Evolutionary conservation across 2,888 invertebrate genomes (phyloP).

Genomic region (Sabellastarte sp.): DNA sequence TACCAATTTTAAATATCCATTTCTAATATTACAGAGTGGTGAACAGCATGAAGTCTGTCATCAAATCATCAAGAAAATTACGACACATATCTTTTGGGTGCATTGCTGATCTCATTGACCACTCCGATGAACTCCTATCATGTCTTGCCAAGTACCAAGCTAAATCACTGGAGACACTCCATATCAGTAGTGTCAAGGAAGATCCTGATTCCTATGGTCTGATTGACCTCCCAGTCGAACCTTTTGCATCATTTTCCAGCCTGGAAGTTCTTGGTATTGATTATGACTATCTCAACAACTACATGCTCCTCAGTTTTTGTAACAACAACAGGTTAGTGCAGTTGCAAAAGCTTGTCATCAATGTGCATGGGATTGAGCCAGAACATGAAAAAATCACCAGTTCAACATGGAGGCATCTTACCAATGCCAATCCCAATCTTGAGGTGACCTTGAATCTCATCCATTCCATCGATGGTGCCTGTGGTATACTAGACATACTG

Average conservation of each 20-base stretch:
- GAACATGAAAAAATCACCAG: constrained; percentile 69
- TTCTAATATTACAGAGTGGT: no score
- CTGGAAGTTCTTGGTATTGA: constrained; percentile 66
- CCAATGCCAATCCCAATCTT: constrained; percentile 63
- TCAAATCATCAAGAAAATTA: constrained; percentile 60
- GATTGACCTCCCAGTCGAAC: constrained; percentile 64
- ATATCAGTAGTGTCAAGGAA: constrained; percentile 73
- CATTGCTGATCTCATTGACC: constrained; percentile 63
- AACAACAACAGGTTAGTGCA: constrained; percentile 30
- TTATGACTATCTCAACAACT: constrained; percentile 53
- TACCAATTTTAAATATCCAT: no score
- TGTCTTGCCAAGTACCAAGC: constrained; percentile 62
- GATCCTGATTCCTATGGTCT: constrained; percentile 70
- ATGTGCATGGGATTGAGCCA: constrained; percentile 70
- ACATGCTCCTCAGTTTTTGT: constrained; percentile 43
- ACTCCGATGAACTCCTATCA: constrained; percentile 59
- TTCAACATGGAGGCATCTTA: constrained; percentile 67
- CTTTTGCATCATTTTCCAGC: constrained; percentile 66
- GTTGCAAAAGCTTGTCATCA: constrained; percentile 65
- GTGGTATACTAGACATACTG: constrained; percentile 67
- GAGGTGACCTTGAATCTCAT: constrained; percentile 67
- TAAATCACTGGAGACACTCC: constrained; percentile 66
- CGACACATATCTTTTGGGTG: constrained; percentile 64
- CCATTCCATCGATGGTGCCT: constrained; percentile 69
- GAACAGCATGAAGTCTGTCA: constrained; percentile 60